These are phyloP conservation scores for Romanomermis culicivorax DNA, from an alignment of 2,888 invertebrate species.

Conservation along the genomic window DNA sequence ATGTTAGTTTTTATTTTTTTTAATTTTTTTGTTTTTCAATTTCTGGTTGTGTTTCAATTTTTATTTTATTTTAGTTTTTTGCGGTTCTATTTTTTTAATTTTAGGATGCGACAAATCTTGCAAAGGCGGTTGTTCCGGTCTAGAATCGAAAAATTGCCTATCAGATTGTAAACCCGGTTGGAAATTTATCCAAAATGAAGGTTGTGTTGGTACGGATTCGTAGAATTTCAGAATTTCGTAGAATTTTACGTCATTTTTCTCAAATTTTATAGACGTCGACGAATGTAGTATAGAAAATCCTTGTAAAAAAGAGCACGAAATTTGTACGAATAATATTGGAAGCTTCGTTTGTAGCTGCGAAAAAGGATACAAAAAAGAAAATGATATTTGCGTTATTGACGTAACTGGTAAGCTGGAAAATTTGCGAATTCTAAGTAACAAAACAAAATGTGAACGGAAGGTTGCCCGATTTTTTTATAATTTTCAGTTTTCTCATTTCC, in stretches of 20 bases:
- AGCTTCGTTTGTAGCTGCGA: conserved; percentile 21
- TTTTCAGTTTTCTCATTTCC: no score
- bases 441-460: no score
- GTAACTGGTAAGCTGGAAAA: conserved; percentile 5
- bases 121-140: conserved; percentile 19
- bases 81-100: conserved; percentile 8
- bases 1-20: no score
- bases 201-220: not conserved
- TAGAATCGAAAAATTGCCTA: conserved; percentile 18
- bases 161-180: conserved; percentile 16
- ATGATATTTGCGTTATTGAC: not conserved
- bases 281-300: conserved; percentile 5
- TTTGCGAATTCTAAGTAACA: no score
- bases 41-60: no score
- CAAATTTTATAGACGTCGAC: conserved; percentile 3
- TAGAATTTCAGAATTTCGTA: not conserved
- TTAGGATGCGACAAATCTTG: conserved; percentile 25
- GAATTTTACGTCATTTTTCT: not conserved
- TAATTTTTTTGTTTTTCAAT: no score
- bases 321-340: conserved; percentile 21
- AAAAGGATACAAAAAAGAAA: conserved; percentile 17
- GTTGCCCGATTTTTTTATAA: no score
- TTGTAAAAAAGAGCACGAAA: not conserved
- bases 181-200: not conserved
- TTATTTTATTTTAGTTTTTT: no score